Conservation (phyloP, 2,113 vertebrate genomes). For the Chaenogobius annularis region DNA sequence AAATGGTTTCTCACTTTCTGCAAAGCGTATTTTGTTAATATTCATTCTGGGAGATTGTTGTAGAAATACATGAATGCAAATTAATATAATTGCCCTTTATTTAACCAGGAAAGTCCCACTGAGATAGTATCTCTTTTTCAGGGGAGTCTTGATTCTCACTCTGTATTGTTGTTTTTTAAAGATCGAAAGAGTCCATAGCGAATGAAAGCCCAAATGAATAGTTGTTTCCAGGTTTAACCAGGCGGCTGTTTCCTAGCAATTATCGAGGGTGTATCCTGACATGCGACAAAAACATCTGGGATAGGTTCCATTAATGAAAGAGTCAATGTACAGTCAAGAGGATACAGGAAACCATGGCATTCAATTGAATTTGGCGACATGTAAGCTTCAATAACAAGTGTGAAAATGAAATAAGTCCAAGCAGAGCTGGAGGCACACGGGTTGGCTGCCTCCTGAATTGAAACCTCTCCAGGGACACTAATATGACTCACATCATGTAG, state of each 20-base stretch:
- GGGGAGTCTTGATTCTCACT: too few relatives aligned
- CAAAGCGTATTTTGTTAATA: not conserved
- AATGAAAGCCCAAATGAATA: not conserved
- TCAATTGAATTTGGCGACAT: not conserved
- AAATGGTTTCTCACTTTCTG: not conserved
- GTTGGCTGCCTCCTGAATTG: slow-evolving; percentile 4
- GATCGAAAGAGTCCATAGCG: not conserved
- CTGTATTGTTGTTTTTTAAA: too few relatives aligned
- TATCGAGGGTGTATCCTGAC: not conserved
- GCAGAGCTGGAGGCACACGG: not conserved
- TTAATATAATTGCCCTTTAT: not conserved
- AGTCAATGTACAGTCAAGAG: not conserved
- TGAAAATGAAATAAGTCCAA: not conserved
- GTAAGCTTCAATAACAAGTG: not conserved
- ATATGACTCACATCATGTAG: slow-evolving; percentile 26
- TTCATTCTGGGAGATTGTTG: not conserved
- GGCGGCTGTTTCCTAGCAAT: not conserved
- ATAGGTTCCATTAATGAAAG: not conserved
- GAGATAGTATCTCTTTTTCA: too few relatives aligned
- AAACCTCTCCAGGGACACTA: slow-evolving; percentile 14
- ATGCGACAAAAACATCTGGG: not conserved
- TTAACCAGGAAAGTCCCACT: too few relatives aligned
- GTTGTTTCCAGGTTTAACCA: not conserved
- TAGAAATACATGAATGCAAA: not conserved
- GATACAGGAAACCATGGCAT: not conserved